Evolutionary conservation across 2,113 vertebrate genomes (phyloP).

Genomic region (Rhadina sibilatrix): DNA sequence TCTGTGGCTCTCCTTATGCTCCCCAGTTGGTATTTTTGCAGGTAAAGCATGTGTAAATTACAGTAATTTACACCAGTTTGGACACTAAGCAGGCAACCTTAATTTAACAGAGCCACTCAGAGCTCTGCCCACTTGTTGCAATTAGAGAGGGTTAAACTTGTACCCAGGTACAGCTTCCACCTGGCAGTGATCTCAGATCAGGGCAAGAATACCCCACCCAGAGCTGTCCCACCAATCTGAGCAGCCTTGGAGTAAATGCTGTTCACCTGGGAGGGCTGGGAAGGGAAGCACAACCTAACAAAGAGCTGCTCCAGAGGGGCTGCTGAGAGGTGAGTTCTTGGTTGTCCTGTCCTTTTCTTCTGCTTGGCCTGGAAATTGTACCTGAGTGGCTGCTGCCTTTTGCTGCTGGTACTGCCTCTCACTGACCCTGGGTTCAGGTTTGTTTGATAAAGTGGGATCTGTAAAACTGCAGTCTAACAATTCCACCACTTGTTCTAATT

Average conservation of each 20-base stretch:
- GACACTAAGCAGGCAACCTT: neutral
- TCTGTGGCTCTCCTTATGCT: neutral
- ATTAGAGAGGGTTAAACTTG: neutral
- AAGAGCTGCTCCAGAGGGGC: neutral
- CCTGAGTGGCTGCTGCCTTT: neutral
- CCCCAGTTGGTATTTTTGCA: neutral
- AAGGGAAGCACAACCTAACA: neutral
- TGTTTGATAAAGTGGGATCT: constrained; percentile 34
- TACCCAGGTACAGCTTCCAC: neutral
- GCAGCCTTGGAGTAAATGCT: neutral
- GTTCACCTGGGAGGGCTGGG: neutral
- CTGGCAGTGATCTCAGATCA: neutral
- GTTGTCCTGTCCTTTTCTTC: neutral
- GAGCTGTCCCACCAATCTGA: neutral
- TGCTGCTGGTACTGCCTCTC: neutral
- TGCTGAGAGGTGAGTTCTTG: neutral
- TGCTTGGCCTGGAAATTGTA: neutral
- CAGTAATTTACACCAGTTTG: neutral
- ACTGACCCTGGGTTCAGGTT: neutral
- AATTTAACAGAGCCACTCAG: neutral
- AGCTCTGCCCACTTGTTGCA: neutral
- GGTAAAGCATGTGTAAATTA: neutral
- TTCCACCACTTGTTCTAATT: constrained; percentile 22
- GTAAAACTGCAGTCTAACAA: constrained; percentile 21
- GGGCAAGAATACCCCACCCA: neutral